These are phyloP conservation scores for Capreolus pygargus DNA, from an alignment of 2,113 vertebrate genomes.

Conservation along the genomic window DNA sequence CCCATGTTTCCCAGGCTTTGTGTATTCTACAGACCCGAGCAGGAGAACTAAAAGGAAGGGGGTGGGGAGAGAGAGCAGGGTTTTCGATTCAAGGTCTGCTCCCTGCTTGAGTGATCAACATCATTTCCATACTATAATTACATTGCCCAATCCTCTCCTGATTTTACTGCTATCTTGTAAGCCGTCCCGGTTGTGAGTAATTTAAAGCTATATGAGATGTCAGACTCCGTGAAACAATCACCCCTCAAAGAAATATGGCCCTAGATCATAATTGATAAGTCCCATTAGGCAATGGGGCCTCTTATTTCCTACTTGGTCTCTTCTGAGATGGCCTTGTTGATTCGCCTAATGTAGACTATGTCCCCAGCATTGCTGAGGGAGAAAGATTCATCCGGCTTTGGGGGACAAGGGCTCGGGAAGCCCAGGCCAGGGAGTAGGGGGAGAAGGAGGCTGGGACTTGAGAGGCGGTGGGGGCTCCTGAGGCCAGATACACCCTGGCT, in stretches of 20 bases:
- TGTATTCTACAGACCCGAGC: background rate
- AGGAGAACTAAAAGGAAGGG: background rate
- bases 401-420: background rate
- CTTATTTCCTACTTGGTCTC: conserved; percentile 78
- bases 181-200: conserved; percentile 87
- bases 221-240: conserved; percentile 90
- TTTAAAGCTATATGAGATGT: conserved; percentile 91
- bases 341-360: conserved; percentile 63
- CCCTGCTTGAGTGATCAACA: conserved; percentile 89
- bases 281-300: conserved; percentile 84
- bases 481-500: background rate
- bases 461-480: background rate
- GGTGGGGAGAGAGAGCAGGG: conserved; percentile 54
- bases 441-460: background rate
- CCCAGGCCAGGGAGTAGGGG: background rate
- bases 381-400: background rate
- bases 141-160: conserved; percentile 92
- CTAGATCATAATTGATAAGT: conserved; percentile 90
- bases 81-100: conserved; percentile 87
- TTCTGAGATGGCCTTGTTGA: conserved; percentile 73
- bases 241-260: conserved; percentile 88
- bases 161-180: conserved; percentile 90
- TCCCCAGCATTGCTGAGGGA: conserved; percentile 44
- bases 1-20: conserved; percentile 42
- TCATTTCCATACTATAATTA: conserved; percentile 98